Evolutionary conservation across 1,140 invertebrate genomes (phyloP), one percentile per base, ranked within the genome.

Genomic region (Amphibalanus amphitrite): DNA sequence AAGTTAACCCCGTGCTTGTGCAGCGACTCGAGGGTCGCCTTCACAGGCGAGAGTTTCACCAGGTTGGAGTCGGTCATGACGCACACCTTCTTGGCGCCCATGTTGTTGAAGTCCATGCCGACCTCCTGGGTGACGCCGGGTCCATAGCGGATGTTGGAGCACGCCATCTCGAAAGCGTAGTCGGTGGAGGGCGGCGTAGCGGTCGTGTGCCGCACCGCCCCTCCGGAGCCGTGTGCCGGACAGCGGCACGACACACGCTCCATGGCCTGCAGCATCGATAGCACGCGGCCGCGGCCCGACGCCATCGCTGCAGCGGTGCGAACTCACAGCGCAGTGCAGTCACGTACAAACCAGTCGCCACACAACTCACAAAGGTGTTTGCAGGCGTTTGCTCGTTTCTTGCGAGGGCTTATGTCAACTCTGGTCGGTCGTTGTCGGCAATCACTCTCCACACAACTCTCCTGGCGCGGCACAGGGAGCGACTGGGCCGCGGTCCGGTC

Each of bases 71-170:
- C 93, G 13, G 92, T 95, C 80, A 95, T 87, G 13, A 95, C 83
- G 76, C 91, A 89, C 0, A 93, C 89, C 76, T 88, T 89, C 77
- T 89, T 92, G 0, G 86, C 85, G 47, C 86, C 85, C 74, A 92
- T 79, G 76, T 93, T 93, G 20, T 85, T 84, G 69, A 94, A 82
- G 78, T 96, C 93, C 82, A 89, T 85, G 0, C 91, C 92, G 20
- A 94, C 80, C 81, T 95, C 92, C 75, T 81, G 82, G 3, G 92
- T 93, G 4, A 93, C 92, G 15, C 91, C 92, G 29, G 88, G 81
- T 30, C 92, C 92, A 82, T 92, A 94, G 25, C 92, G 83, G 25
- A 95, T 84, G 0, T 90, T 93, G 0, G 91, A 92, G 77, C 87
- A 89, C 67, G 90, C 88, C 87, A 94, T 93, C 89, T 86, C 85